These are phyloP conservation scores for Semaprochilodus insignis DNA, from an alignment of 2,797 vertebrate genomes.

Conservation along the genomic window DNA sequence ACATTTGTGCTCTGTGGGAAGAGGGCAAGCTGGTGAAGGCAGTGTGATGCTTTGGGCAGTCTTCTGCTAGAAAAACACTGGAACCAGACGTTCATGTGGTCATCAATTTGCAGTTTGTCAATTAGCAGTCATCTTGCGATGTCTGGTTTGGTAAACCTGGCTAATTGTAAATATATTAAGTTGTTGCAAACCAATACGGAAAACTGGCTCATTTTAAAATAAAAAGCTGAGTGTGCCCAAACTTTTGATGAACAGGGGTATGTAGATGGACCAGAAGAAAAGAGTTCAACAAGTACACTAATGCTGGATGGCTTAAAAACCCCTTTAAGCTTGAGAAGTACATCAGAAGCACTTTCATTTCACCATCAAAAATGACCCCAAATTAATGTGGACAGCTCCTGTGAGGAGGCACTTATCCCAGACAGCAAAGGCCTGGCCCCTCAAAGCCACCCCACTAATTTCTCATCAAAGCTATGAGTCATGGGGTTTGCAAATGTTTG, in stretches of 20 bases:
- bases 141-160: too few species aligned
- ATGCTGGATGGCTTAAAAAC: slow-evolving; percentile 1
- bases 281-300: background rate
- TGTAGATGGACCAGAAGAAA: background rate
- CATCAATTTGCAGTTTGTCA: too few species aligned
- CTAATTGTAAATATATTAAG: too few species aligned
- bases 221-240: background rate
- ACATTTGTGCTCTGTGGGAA: too few species aligned
- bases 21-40: too few species aligned
- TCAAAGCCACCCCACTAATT: slow-evolving; percentile 38
- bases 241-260: background rate
- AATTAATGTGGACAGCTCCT: slow-evolving; percentile 34
- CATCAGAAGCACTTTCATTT: slow-evolving; percentile 26
- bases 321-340: background rate
- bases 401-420: slow-evolving; percentile 17
- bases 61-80: too few species aligned
- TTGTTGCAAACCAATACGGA: too few species aligned
- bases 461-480: slow-evolving; percentile 32
- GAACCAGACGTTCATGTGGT: too few species aligned
- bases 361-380: slow-evolving; percentile 34
- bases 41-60: too few species aligned
- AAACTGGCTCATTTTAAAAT: too few species aligned
- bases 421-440: slow-evolving; percentile 11
- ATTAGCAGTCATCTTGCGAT: too few species aligned
- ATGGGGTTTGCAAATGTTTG: slow-evolving; percentile 27